Percentiles rank a stretch among this genome's conserved stretches.
Conservation (phyloP, 2,888 invertebrate genomes). For the Lamellibrachia satsuma region DNA sequence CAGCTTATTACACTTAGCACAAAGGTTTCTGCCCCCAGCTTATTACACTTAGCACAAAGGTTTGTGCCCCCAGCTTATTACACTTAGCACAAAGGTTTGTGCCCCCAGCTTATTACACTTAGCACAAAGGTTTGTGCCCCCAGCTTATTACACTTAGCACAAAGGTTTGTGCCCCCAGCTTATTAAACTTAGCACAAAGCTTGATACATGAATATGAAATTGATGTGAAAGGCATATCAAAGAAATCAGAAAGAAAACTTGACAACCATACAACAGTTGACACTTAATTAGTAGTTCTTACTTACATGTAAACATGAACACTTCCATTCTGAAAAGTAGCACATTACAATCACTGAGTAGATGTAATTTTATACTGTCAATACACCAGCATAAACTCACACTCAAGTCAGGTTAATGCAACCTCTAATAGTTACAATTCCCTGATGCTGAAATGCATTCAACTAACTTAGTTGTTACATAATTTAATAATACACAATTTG, state of each 20-base stretch:
- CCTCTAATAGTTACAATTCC: background rate
- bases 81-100: background rate
- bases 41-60: background rate
- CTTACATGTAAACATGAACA: background rate
- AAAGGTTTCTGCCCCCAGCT: too few species aligned
- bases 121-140: background rate
- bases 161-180: background rate
- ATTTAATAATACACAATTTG: too few species aligned
- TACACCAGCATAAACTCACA: background rate
- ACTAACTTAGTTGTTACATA: background rate
- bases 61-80: too few species aligned
- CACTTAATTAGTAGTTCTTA: background rate
- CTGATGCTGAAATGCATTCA: background rate
- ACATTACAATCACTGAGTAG: background rate
- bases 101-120: background rate
- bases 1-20: too few species aligned
- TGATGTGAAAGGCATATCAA: background rate
- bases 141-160: background rate
- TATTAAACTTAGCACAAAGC: background rate
- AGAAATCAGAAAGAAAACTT: background rate
- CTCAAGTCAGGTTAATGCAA: background rate
- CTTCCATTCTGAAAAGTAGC: background rate
- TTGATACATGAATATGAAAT: background rate
- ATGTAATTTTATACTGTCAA: background rate
- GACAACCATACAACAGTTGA: background rate